Conservation (phyloP, 1,140 invertebrate genomes). For the Eulimnadia texana region DNA sequence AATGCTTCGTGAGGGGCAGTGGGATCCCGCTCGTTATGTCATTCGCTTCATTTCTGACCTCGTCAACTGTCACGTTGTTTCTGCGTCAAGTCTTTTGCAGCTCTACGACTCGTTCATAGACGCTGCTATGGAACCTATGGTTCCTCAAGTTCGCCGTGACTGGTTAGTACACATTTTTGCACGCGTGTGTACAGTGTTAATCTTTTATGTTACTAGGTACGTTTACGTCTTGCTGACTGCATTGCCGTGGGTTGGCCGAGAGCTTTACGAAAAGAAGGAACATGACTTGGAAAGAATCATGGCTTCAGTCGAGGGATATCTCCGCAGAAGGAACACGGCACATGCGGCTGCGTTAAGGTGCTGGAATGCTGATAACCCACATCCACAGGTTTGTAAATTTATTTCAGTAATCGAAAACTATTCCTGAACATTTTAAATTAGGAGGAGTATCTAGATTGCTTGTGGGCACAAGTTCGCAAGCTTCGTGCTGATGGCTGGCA, state of each 20-base stretch:
- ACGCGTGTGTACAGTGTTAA: not conserved
- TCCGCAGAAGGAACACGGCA: conserved; percentile 83
- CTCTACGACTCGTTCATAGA: conserved; percentile 88
- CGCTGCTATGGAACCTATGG: conserved; percentile 81
- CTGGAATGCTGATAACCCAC: conserved; percentile 80
- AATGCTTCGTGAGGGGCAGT: conserved; percentile 71
- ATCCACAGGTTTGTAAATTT: conserved; percentile 55
- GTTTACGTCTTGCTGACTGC: conserved; percentile 88
- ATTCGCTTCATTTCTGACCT: conserved; percentile 87
- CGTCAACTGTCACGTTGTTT: conserved; percentile 93
- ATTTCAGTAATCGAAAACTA: too few relatives aligned
- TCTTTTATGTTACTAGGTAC: conserved; percentile 77
- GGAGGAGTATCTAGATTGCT: conserved; percentile 72
- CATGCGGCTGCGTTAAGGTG: conserved; percentile 81
- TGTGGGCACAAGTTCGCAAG: conserved; percentile 91
- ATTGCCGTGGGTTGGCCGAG: conserved; percentile 88
- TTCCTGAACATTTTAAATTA: too few relatives aligned
- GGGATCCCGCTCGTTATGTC: conserved; percentile 76
- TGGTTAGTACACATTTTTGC: conserved; percentile 8
- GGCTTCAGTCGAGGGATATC: conserved; percentile 83
- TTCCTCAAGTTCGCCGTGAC: conserved; percentile 44
- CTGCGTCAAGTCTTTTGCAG: conserved; percentile 76
- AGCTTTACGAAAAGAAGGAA: conserved; percentile 94
- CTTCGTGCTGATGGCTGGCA: conserved; percentile 88
- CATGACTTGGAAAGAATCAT: conserved; percentile 80